phyloP scores from a whole-genome alignment of 2,797 vertebrate genomes.

The Thripadectes ignobilis region DNA sequence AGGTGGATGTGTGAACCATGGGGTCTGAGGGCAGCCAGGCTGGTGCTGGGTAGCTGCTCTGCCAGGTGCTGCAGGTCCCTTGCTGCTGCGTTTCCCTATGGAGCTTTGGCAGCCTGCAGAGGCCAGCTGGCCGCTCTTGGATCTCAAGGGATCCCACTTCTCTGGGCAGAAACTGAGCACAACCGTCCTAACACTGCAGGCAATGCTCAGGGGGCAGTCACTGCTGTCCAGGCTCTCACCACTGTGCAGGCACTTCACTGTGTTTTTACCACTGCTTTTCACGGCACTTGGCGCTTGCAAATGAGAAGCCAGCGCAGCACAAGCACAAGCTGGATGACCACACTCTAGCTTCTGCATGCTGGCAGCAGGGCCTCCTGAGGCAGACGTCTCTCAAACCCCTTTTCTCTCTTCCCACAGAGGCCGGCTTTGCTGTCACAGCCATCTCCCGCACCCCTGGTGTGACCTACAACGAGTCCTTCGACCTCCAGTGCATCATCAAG shows the following conservation, averaged over 20 bases:
- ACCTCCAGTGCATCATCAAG: slow-evolving; percentile 96
- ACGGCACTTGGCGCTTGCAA: neutral
- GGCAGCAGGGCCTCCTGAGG: fast-evolving
- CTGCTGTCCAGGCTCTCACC: neutral
- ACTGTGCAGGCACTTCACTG: neutral
- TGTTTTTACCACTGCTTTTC: neutral
- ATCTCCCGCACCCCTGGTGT: slow-evolving; percentile 93
- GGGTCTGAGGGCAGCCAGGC: neutral
- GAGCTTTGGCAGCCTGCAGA: neutral
- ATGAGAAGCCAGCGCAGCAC: fast-evolving
- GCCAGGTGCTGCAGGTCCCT: neutral
- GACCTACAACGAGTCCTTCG: slow-evolving; percentile 91
- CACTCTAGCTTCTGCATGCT: neutral
- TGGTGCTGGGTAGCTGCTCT: neutral
- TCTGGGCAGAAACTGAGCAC: fast-evolving
- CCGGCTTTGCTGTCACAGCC: slow-evolving; percentile 92
- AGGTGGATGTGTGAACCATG: neutral
- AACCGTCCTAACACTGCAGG: neutral
- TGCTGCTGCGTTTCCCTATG: fast-evolving
- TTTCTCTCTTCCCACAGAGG: slow-evolving; percentile 78
- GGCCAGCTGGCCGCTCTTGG: fast-evolving
- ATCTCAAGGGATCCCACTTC: neutral
- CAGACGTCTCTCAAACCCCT: neutral
- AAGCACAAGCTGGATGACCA: fast-evolving
- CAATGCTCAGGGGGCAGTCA: fast-evolving